phyloP scores from a whole-genome alignment of 2,888 invertebrate genomes.

The Erynnis tages region DNA sequence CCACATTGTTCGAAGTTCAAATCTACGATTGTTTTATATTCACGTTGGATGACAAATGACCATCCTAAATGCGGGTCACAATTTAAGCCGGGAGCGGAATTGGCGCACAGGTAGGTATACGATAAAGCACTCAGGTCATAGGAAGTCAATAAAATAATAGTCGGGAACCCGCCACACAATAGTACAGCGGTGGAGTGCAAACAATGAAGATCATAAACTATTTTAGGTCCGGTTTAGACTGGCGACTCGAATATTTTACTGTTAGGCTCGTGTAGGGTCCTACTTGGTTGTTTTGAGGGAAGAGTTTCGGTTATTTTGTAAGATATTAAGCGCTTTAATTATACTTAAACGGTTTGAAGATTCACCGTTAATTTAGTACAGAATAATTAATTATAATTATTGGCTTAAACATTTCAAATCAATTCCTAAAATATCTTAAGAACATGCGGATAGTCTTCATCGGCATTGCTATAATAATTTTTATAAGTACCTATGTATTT shows the following conservation, averaged over 20 bases:
- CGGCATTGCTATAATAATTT: no score
- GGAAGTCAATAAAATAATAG: conserved; percentile 69
- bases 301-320: no score
- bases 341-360: no score
- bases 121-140: conserved; percentile 33
- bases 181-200: conserved; percentile 45
- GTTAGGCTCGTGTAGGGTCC: conserved; percentile 1
- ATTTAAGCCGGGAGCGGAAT: conserved; percentile 21
- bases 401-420: no score
- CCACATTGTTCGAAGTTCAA: neutral
- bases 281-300: no score
- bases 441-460: no score
- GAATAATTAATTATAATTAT: no score
- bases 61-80: conserved; percentile 16
- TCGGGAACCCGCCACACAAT: conserved; percentile 47
- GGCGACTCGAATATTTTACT: conserved; percentile 19
- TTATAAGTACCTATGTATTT: no score
- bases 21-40: conserved; percentile 8
- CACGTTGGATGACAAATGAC: conserved; percentile 13
- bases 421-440: no score
- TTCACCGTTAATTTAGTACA: no score
- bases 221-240: conserved; percentile 33
- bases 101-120: conserved; percentile 18
- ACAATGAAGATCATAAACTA: conserved; percentile 64
- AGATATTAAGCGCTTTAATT: no score